Conservation (phyloP, 2,888 invertebrate species). For the Eristalis pertinax region DNA sequence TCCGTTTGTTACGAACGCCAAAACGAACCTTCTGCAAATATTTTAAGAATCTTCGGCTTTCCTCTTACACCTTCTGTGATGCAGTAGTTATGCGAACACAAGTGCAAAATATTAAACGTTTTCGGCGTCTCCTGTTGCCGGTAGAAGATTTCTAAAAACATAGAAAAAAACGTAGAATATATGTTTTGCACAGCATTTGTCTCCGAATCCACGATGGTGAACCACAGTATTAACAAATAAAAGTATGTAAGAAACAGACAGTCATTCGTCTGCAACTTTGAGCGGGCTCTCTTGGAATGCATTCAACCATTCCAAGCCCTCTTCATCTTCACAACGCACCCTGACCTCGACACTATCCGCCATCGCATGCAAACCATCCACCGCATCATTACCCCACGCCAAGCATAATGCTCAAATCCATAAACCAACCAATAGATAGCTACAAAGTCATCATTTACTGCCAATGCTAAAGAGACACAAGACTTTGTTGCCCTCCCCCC, state of each 20-base stretch:
- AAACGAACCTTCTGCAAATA: no score
- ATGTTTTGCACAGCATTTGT: no score
- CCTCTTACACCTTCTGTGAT: no score
- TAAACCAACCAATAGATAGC: not conserved
- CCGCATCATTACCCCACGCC: not conserved
- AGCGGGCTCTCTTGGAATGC: not conserved
- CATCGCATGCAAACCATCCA: not conserved
- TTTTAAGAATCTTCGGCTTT: no score
- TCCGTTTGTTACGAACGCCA: no score
- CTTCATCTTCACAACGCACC: not conserved
- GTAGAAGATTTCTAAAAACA: not conserved
- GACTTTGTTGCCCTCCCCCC: not conserved
- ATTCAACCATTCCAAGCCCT: not conserved
- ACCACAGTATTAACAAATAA: not conserved
- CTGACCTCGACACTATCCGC: not conserved
- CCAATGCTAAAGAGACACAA: not conserved
- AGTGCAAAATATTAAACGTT: not conserved
- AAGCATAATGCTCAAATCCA: not conserved
- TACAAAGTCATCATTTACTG: not conserved
- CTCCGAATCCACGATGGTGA: no score
- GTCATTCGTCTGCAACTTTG: no score
- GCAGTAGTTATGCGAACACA: no score
- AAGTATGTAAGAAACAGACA: no score
- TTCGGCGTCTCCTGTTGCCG: not conserved
- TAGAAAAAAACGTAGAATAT: not conserved